Evolutionary conservation across 2,797 vertebrate genomes (phyloP), one percentile per base, ranked within the genome.

Genomic region (Darevskia mixta): DNA sequence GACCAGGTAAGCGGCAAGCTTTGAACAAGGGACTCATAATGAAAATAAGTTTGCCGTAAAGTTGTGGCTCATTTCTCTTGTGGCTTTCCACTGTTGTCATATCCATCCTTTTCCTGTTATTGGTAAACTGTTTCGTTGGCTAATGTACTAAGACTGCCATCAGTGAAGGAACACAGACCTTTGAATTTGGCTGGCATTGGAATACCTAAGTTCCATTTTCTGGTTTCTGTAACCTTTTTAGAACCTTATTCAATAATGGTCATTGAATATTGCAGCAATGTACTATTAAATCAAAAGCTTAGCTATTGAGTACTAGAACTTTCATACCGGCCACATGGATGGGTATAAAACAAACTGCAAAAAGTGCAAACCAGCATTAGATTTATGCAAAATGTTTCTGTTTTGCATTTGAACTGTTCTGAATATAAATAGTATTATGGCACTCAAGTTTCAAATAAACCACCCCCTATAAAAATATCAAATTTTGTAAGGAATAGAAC

Each of bases 1-100:
- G 97, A 97, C 86, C 97, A 98, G 95, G 95, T 95, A 96, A 91
- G 90, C 90, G 82, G 58, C 7, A 2, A 77, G 20, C 13, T 93
- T 91, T 89, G 87, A 90, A 89, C 29, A 83, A 92, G 67, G 41
- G 7, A 0, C 0, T 82, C 38, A 69, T 32, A 58, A 4, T 17
- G 27, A n/a, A 83, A 64, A 66, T 17, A 35, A n/a, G 8, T 71
- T 49, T 71, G 41, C 8, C n/a, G 10, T 71, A 20, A 2, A 38
- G 8, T 49, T 49, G 17, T 49, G 9, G 23, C 18, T 11, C 69
- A 5, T 49, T 20, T n/a, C 27, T 69, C 41, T 20, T 9, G 29
- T 45, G 8, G 35, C 23, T 82, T 66, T 66, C 35, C 27, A 9
- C 66, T 41, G 61, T 35, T 8, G 11, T 10, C 13, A 13, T 18